Evolutionary conservation across 2,113 vertebrate species (phyloP).

Genomic region (Terrapene triunguis): DNA sequence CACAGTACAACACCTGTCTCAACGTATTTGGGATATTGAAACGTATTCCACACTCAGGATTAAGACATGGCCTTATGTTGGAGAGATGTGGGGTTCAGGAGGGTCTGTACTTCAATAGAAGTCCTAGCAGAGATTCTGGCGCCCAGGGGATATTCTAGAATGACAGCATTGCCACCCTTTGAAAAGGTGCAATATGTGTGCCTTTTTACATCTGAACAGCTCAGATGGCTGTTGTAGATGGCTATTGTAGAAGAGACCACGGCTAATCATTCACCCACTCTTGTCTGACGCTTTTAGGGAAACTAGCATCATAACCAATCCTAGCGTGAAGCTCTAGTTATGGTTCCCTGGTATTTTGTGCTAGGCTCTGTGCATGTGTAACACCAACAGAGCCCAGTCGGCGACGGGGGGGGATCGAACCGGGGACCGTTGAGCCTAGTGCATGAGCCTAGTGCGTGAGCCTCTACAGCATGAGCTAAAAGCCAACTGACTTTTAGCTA

Average conservation of each 20-base stretch:
- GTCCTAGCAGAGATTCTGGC: neutral
- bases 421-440: too few relatives aligned
- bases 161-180: neutral
- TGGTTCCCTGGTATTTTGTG: constrained; percentile 66
- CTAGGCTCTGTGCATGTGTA: neutral
- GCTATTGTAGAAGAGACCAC: neutral
- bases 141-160: constrained; percentile 29
- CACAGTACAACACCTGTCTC: neutral
- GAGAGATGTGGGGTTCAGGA: neutral
- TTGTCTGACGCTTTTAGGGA: constrained; percentile 42
- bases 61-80: neutral
- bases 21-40: neutral
- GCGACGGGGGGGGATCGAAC: too few relatives aligned
- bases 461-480: too few relatives aligned
- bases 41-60: accelerated
- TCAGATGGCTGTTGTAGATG: neutral
- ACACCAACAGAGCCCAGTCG: too few relatives aligned
- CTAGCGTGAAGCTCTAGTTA: constrained; percentile 42
- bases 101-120: neutral
- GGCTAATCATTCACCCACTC: constrained; percentile 35
- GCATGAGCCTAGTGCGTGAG: too few relatives aligned
- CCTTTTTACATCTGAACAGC: neutral
- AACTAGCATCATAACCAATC: constrained; percentile 57
- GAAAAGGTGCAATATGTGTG: neutral
- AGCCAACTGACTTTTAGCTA: too few relatives aligned